Conservation (phyloP, 2,113 vertebrate species). For the Mesembrinibis cayennensis region DNA sequence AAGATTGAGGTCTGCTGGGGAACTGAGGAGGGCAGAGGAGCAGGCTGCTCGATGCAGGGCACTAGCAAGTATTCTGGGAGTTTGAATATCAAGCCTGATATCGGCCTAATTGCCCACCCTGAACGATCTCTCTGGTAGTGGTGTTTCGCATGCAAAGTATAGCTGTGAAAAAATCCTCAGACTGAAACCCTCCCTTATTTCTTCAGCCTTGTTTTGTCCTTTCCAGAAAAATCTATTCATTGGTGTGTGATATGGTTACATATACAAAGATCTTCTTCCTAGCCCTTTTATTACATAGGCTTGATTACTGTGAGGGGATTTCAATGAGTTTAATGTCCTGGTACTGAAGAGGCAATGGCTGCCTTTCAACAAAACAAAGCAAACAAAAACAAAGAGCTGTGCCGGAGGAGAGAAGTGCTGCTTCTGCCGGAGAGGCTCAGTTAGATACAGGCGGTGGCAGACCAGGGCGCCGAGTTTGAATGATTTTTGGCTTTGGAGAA, state of each 20-base stretch:
- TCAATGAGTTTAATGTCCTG: conserved; percentile 69
- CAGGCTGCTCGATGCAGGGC: not conserved
- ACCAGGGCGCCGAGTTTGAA: conserved; percentile 85
- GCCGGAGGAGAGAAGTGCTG: conserved; percentile 58
- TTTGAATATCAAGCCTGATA: not conserved
- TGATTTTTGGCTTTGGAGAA: conserved; percentile 87
- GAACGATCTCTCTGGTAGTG: not conserved
- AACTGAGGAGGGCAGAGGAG: not conserved
- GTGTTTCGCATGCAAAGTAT: not conserved
- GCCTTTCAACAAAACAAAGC: conserved; percentile 64
- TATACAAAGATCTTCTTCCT: conserved; percentile 69
- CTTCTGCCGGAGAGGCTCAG: conserved; percentile 68
- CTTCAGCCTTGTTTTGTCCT: conserved; percentile 17
- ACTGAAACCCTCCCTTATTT: not conserved
- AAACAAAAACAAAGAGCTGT: conserved; percentile 53
- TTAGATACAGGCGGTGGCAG: conserved; percentile 80
- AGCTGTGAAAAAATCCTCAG: conserved; percentile 22
- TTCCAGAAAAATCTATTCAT: not conserved
- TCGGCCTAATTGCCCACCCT: not conserved
- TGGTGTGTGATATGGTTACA: conserved; percentile 66
- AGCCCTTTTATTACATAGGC: conserved; percentile 76
- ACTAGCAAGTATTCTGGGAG: not conserved
- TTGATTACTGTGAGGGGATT: conserved; percentile 67
- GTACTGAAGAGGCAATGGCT: conserved; percentile 62
- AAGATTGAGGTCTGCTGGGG: not conserved